Evolutionary conservation across 2,113 vertebrate genomes (phyloP).

Genomic region (Scomber japonicus): DNA sequence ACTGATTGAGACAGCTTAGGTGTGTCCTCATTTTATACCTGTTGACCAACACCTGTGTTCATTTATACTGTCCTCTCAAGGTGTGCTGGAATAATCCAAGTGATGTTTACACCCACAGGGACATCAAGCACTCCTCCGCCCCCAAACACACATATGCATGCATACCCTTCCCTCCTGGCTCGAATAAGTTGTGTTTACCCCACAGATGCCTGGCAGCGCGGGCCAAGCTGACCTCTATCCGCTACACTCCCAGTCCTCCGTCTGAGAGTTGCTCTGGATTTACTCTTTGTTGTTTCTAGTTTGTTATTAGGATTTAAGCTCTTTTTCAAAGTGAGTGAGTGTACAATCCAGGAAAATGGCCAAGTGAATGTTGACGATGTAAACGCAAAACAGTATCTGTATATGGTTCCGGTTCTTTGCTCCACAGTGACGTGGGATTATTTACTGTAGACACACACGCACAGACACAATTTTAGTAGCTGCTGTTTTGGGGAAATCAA

Average conservation of each 20-base stretch:
- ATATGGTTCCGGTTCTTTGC: conserved; percentile 3
- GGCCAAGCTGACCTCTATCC: conserved; percentile 61
- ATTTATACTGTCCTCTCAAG: conserved; percentile 64
- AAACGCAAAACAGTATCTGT: conserved; percentile 8
- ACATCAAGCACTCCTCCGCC: conserved; percentile 36
- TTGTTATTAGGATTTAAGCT: conserved; percentile 18
- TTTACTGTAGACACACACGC: conserved; percentile 50
- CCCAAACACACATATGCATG: conserved; percentile 13
- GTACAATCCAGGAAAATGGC: not conserved
- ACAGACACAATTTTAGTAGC: conserved; percentile 3
- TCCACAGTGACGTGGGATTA: conserved; percentile 21
- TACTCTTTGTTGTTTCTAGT: not conserved
- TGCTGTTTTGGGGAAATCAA: conserved; percentile 13
- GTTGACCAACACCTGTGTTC: conserved; percentile 43
- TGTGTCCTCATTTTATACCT: conserved; percentile 49
- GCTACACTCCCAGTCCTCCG: not conserved
- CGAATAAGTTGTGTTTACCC: conserved; percentile 65
- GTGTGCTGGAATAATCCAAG: conserved; percentile 53
- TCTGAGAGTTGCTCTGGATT: conserved; percentile 4
- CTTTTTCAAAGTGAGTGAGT: not conserved
- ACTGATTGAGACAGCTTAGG: conserved; percentile 27
- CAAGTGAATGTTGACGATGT: conserved; percentile 7
- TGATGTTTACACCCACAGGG: conserved; percentile 77
- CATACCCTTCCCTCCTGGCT: conserved; percentile 6
- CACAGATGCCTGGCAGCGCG: conserved; percentile 68